Conservation (phyloP, 1,140 invertebrate species). For the Drosophila bipectinata region DNA sequence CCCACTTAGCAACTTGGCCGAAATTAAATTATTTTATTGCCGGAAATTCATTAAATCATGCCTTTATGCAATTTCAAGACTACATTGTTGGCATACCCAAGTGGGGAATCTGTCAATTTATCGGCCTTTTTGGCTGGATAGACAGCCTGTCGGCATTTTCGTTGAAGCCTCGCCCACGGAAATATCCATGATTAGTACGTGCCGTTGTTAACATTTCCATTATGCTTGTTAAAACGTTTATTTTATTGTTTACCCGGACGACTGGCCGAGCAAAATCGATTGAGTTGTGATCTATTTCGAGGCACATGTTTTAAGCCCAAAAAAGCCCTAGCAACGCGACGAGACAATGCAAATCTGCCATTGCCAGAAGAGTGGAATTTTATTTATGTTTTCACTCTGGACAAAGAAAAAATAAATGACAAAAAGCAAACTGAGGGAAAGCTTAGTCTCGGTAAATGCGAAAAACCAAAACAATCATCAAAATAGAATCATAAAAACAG, state of each 20-base stretch:
- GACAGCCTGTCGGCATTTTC: slow-evolving; percentile 53
- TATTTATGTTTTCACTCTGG: slow-evolving; percentile 62
- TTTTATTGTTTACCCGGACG: slow-evolving; percentile 39
- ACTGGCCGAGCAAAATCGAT: slow-evolving; percentile 26
- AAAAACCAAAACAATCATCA: slow-evolving; percentile 76
- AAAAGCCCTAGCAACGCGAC: slow-evolving; percentile 38
- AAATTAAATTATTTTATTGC: slow-evolving; percentile 82
- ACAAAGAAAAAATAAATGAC: slow-evolving; percentile 13
- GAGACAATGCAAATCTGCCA: slow-evolving; percentile 52
- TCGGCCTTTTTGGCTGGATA: slow-evolving; percentile 22
- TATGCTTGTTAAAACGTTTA: slow-evolving; percentile 62
- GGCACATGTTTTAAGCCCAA: slow-evolving; percentile 40
- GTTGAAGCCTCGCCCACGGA: slow-evolving; percentile 6
- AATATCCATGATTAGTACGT: slow-evolving; percentile 60
- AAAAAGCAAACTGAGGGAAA: slow-evolving; percentile 3
- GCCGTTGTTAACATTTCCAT: slow-evolving; percentile 58
- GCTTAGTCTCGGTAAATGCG: slow-evolving; percentile 39
- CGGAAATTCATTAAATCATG: slow-evolving; percentile 75
- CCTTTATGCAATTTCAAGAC: slow-evolving; percentile 66
- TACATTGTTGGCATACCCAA: slow-evolving; percentile 56
- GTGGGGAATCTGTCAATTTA: slow-evolving; percentile 46
- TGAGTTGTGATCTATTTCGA: slow-evolving; percentile 42
- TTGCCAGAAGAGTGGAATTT: slow-evolving; percentile 45
- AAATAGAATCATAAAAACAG: slow-evolving; percentile 79
- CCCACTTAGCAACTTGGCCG: slow-evolving; percentile 30